Evolutionary conservation across 2,888 invertebrate species (phyloP).

Genomic region (Amphipoea oculea): DNA sequence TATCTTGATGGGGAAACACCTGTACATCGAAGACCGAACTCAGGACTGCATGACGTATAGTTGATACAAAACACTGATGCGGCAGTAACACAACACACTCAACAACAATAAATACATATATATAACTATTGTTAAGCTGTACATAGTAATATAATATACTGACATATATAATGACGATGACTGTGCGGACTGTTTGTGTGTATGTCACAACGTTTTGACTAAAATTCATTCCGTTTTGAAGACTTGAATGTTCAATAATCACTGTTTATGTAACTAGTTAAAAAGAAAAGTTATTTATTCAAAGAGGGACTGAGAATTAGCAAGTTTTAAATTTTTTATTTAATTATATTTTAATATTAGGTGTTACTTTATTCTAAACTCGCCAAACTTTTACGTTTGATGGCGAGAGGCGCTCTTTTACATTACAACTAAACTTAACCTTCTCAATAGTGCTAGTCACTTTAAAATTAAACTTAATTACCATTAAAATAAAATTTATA

Average conservation of each 20-base stretch:
- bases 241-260: neutral
- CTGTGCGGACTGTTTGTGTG: conserved; percentile 13
- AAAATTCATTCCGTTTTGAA: conserved; percentile 23
- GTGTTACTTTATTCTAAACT: too few species aligned
- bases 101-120: conserved; percentile 28
- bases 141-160: conserved; percentile 35
- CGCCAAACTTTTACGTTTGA: too few species aligned
- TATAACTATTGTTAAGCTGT: conserved; percentile 23
- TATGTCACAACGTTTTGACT: neutral
- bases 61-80: neutral
- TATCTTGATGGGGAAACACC: neutral
- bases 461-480: too few species aligned
- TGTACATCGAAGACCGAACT: neutral
- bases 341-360: too few species aligned
- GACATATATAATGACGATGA: conserved; percentile 12
- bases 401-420: too few species aligned
- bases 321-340: neutral
- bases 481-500: too few species aligned
- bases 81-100: neutral
- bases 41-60: neutral
- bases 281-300: neutral
- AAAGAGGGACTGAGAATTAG: neutral
- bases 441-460: too few species aligned
- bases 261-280: conserved; percentile 4
- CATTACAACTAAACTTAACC: too few species aligned